A percentile compares a stretch with the other conserved stretches of the same genome.
phyloP scores from a whole-genome alignment of 35 echinoderm and acorn worm genomes.

The Apostichopus californicus region DNA sequence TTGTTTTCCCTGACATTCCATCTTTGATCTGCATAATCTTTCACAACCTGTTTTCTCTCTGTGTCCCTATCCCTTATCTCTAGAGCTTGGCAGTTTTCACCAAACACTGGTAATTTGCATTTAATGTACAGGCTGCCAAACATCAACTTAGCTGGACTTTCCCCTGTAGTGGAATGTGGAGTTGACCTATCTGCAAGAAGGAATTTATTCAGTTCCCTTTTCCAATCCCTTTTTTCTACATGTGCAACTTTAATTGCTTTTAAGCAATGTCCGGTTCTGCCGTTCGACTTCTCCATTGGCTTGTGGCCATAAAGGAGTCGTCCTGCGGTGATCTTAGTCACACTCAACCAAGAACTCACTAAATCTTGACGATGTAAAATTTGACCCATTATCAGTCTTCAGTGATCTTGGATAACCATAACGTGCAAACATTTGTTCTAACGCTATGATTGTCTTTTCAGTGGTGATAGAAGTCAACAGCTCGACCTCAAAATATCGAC shows the following conservation, averaged over 20 bases:
- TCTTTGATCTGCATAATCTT: conserved; percentile 22
- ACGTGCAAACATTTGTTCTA: background rate
- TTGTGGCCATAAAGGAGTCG: background rate
- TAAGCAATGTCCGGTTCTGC: background rate
- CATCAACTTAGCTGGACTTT: conserved; percentile 15
- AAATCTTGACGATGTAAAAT: background rate
- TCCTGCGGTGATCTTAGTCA: background rate
- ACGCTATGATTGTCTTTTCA: background rate
- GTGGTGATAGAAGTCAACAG: background rate
- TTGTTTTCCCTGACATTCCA: background rate
- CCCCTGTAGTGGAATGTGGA: conserved; percentile 7
- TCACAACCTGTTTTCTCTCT: conserved; percentile 6
- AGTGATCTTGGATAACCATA: conserved; percentile 22
- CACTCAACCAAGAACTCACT: background rate
- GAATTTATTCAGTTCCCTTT: background rate
- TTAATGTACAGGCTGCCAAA: conserved; percentile 28
- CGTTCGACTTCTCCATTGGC: background rate
- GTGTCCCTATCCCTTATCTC: conserved; percentile 15
- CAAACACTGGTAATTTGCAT: background rate
- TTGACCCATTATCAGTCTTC: conserved; percentile 8
- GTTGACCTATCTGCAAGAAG: conserved; percentile 5
- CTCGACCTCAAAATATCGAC: conserved; percentile 62
- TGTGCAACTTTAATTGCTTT: conserved; percentile 5
- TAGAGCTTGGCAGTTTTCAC: background rate
- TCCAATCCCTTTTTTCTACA: background rate